phyloP scores from a whole-genome alignment of 2,797 vertebrate species.

The Paedocypris micromegethes region DNA sequence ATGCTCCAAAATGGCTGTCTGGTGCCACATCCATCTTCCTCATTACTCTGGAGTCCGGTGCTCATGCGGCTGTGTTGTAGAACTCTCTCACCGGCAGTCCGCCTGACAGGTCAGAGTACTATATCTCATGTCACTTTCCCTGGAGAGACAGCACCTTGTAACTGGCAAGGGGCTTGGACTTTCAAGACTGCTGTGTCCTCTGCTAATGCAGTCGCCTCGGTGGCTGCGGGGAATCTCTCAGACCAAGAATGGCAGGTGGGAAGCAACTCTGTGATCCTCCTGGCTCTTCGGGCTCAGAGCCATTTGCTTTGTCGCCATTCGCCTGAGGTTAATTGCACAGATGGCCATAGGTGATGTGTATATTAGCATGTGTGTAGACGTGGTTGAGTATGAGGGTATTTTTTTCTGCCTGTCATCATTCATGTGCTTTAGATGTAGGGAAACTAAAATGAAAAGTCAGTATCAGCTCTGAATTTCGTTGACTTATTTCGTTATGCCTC shows the following conservation, averaged over 20 bases:
- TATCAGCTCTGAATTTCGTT: too few species aligned
- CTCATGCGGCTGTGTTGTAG: conserved; percentile 3
- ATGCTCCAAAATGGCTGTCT: conserved; percentile 55
- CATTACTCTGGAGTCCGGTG: conserved; percentile 46
- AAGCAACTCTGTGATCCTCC: conserved; percentile 30
- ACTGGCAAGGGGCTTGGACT: conserved; percentile 56
- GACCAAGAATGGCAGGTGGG: conserved; percentile 19
- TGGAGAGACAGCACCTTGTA: conserved; percentile 47
- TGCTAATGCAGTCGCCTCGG: conserved; percentile 53
- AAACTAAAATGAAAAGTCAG: too few species aligned
- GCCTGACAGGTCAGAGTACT: conserved; percentile 50
- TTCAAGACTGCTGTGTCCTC: conserved; percentile 46
- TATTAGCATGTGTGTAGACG: conserved; percentile 62
- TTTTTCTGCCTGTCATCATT: too few species aligned
- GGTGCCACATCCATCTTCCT: conserved; percentile 58
- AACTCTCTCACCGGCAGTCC: conserved; percentile 35
- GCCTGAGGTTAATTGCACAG: conserved; percentile 74
- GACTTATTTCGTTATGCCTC: too few species aligned
- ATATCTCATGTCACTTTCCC: conserved; percentile 42
- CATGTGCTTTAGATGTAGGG: too few species aligned
- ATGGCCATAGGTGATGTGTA: conserved; percentile 73
- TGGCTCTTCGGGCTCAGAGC: conserved; percentile 37
- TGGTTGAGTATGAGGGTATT: too few species aligned
- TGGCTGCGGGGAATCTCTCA: conserved; percentile 17
- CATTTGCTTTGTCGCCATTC: conserved; percentile 60